Evolutionary conservation across 37 sponge, comb jelly and placozoan species (phyloP).

Genomic region (Cladorhizidae sp.): DNA sequence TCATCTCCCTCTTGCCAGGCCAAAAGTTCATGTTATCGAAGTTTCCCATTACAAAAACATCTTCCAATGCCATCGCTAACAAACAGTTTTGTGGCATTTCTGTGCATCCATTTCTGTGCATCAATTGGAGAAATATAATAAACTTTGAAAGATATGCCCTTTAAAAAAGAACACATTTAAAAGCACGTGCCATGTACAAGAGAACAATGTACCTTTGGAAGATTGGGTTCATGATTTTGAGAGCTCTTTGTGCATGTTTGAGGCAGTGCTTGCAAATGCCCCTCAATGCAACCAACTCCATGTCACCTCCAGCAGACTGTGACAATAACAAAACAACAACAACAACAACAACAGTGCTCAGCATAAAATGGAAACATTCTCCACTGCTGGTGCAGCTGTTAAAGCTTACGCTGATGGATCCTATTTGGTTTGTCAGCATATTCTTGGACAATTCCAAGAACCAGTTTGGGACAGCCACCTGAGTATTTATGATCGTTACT

Average conservation of each 20-base stretch:
- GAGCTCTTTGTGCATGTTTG: slow-evolving; percentile 16
- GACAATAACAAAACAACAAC: no score
- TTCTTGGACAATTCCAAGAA: slow-evolving; percentile 7
- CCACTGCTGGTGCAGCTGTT: not conserved
- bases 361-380: not conserved
- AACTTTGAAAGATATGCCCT: no score
- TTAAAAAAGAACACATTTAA: no score
- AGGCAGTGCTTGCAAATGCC: slow-evolving; percentile 23
- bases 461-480: slow-evolving; percentile 20
- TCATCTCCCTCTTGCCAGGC: no score
- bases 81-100: no score
- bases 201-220: slow-evolving; percentile 45
- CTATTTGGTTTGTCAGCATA: not conserved
- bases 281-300: slow-evolving; percentile 20
- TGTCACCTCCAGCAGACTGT: not conserved
- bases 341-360: not conserved
- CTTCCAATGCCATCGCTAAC: no score
- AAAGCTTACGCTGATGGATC: not conserved
- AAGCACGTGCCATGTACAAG: no score
- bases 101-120: no score
- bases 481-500: no score
- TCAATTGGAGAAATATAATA: no score
- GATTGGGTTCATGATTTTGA: slow-evolving; percentile 10
- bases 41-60: no score
- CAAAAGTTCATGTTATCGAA: no score